Base-by-base conservation (phyloP, 1,140 invertebrate genomes). In the Lutraria rhynchaena region DNA sequence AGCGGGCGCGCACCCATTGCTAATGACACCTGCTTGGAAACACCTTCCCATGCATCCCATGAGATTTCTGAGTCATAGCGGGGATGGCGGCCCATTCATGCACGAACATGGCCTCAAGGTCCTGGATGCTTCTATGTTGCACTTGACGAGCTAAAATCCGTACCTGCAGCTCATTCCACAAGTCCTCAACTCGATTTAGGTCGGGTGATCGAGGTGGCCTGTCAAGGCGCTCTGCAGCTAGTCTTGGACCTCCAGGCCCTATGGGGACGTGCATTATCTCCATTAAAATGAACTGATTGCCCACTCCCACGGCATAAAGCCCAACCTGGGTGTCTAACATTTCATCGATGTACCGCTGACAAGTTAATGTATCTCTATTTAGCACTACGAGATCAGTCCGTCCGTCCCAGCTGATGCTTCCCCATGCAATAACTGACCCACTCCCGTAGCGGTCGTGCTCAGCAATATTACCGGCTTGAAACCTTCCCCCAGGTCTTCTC, bases 101-200 rank as follows among this genome's bases (percentile, higher is more conserved):
- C n/a, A n/a, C n/a, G n/a, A n/a, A n/a, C n/a, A n/a, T n/a, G n/a
- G n/a, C n/a, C n/a, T n/a, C n/a, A n/a, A n/a, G n/a, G n/a, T n/a
- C n/a, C n/a, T n/a, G n/a, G n/a, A n/a, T n/a, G n/a, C n/a, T 63
- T 31, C 60, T 63, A 33, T 22, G 60, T 31, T 63, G 60, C 60
- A 63, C 24, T 11, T 63, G 60, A 31, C 60, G 60, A 33, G 60
- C 22, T 63, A 13, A 13, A 22, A 63, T 31, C 22, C 60, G 11
- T 31, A 63, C 60, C 60, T 57, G 70, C 51, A 63, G 73, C 73
- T 37, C 31, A 51, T 74, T 58, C 70, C 70, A 74, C 53, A 74
- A 29, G 53, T 76, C 55, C 33, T 76, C 73, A 63, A 46, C n/a
- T 63, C 55, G 33, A 63, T 61, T 1, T 37, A 76, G 11, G 35